Evolutionary conservation across 1,140 invertebrate species (phyloP).

Genomic region (Trigoniulus corallinus): DNA sequence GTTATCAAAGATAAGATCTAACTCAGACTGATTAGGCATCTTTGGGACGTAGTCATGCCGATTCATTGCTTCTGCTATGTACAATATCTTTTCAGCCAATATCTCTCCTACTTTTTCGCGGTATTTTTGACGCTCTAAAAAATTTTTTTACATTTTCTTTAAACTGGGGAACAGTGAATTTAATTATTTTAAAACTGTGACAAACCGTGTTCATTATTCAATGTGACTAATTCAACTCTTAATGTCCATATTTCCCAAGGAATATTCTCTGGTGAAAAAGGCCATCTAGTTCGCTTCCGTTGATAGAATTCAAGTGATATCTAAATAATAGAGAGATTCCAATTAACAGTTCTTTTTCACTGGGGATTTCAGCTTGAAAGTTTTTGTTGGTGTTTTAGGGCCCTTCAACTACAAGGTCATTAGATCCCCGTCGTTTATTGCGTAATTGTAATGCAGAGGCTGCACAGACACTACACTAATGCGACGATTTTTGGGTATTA

Average conservation of each 20-base stretch:
- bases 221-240: slow-evolving; percentile 64
- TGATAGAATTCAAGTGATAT: slow-evolving; percentile 93
- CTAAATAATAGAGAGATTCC: no score
- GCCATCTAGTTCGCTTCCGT: slow-evolving; percentile 72
- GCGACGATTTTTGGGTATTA: no score
- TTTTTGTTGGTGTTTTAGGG: no score
- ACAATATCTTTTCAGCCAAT: slow-evolving; percentile 78
- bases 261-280: slow-evolving; percentile 70
- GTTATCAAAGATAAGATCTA: slow-evolving; percentile 89
- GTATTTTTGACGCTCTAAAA: slow-evolving; percentile 58
- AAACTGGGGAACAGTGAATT: no score
- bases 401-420: no score
- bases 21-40: slow-evolving; percentile 77
- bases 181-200: no score
- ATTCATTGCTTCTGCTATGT: slow-evolving; percentile 89
- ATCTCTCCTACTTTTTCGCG: slow-evolving; percentile 80
- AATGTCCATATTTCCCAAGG: slow-evolving; percentile 98
- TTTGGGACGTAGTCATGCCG: slow-evolving; percentile 87
- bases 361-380: no score
- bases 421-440: no score
- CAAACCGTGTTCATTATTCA: slow-evolving; percentile 60
- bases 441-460: no score
- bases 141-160: slow-evolving; percentile 12
- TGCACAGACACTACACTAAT: no score
- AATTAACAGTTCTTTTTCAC: no score